Percentiles rank a stretch among this genome's conserved stretches.
These are phyloP conservation scores for Nyctalus aviator DNA, from an alignment of 2,797 vertebrate genomes.

Conservation along the genomic window DNA sequence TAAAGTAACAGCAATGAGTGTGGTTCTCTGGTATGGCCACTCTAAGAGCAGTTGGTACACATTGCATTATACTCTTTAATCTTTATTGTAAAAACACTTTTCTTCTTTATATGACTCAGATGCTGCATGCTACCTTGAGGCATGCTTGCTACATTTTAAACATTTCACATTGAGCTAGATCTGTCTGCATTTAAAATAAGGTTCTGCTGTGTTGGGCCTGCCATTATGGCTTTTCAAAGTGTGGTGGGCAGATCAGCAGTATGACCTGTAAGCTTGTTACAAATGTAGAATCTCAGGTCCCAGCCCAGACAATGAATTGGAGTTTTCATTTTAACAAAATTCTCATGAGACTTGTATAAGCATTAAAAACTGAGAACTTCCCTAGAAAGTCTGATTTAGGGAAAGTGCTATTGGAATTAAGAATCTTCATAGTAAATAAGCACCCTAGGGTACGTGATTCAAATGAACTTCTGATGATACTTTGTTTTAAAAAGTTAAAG, in stretches of 20 bases:
- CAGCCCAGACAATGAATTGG: not conserved
- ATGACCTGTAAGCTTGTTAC: not conserved
- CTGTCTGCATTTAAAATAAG: not conserved
- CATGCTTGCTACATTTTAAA: not conserved
- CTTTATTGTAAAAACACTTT: not conserved
- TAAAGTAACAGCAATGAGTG: not conserved
- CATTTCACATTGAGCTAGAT: not conserved
- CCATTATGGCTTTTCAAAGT: not conserved
- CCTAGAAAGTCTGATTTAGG: not conserved
- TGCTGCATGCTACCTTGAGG: not conserved
- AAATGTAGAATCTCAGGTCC: not conserved
- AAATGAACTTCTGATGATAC: not conserved
- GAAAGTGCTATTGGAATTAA: not conserved
- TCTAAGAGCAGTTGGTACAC: not conserved
- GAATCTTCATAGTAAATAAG: not conserved
- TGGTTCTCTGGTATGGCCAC: not conserved
- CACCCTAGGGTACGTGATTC: not conserved
- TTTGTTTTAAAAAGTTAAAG: conserved; percentile 26
- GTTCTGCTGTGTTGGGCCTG: not conserved
- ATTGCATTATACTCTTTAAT: not conserved
- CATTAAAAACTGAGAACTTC: not conserved
- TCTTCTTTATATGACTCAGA: not conserved
- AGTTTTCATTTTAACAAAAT: not conserved
- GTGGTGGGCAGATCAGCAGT: not conserved
- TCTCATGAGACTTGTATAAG: not conserved